Conservation (phyloP, 1,140 invertebrate genomes). For the Lordiphosa stackelbergi region DNA sequence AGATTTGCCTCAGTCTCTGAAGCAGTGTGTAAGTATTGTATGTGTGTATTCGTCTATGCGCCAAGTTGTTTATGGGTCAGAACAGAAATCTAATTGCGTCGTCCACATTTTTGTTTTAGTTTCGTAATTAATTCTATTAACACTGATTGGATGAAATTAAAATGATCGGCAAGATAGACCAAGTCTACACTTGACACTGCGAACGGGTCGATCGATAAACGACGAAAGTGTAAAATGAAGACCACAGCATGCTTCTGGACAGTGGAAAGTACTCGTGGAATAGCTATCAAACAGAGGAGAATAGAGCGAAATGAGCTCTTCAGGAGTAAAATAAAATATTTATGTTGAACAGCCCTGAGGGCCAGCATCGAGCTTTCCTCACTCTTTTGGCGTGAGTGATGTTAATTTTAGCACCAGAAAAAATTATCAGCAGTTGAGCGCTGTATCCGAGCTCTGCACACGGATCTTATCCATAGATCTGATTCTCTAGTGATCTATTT, state of each 20-base stretch:
- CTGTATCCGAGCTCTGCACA: too few species aligned
- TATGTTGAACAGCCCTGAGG: too few species aligned
- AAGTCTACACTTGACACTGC: slow-evolving; percentile 12
- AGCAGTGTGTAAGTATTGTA: slow-evolving; percentile 2
- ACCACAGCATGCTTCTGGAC: not conserved
- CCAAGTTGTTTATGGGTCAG: slow-evolving; percentile 51
- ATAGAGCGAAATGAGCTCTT: too few species aligned
- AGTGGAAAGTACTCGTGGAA: too few species aligned
- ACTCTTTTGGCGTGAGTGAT: too few species aligned
- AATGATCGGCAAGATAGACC: slow-evolving; percentile 31
- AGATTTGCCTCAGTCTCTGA: slow-evolving; percentile 33
- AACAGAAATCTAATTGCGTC: slow-evolving; percentile 61
- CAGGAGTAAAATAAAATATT: too few species aligned
- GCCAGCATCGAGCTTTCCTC: too few species aligned
- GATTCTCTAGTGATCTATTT: too few species aligned
- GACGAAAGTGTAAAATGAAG: slow-evolving; percentile 39
- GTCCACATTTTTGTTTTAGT: slow-evolving; percentile 44
- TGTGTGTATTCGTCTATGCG: slow-evolving; percentile 17
- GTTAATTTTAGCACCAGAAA: too few species aligned
- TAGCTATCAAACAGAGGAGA: not conserved
- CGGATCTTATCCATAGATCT: too few species aligned
- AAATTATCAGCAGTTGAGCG: too few species aligned
- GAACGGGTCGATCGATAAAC: slow-evolving; percentile 39
- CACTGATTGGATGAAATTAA: slow-evolving; percentile 68
- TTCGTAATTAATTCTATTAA: slow-evolving; percentile 68